These are phyloP conservation scores for Cercopithecus neglectus DNA, from an alignment of 2,797 vertebrate species.

Conservation along the genomic window DNA sequence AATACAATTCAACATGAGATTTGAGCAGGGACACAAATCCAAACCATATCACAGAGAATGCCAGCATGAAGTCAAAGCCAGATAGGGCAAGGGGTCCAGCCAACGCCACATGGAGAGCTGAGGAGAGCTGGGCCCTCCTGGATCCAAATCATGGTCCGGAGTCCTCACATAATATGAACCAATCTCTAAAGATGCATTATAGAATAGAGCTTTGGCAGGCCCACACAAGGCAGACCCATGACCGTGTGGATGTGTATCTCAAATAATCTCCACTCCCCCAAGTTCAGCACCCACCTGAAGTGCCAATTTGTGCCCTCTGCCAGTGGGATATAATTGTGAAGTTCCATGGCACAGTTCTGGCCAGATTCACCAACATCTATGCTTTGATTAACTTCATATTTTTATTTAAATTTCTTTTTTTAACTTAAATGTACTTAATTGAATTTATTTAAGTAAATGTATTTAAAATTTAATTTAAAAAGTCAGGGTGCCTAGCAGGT, in stretches of 20 bases:
- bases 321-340: background rate
- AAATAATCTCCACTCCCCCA: background rate
- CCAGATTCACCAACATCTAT: background rate
- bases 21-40: no score
- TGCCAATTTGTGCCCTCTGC: background rate
- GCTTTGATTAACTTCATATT: background rate
- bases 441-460: background rate
- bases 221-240: background rate
- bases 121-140: background rate
- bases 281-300: background rate
- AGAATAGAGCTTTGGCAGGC: background rate
- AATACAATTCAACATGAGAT: no score
- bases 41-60: background rate
- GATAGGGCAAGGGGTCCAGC: background rate
- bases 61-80: background rate
- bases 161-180: background rate
- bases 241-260: background rate
- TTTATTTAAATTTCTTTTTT: background rate
- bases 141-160: background rate
- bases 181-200: background rate
- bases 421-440: background rate
- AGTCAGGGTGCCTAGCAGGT: background rate
- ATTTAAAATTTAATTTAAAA: background rate
- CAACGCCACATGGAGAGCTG: background rate
- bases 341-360: background rate